Conservation (phyloP, 2,797 vertebrate genomes). For the Coracias cyanogaster region DNA sequence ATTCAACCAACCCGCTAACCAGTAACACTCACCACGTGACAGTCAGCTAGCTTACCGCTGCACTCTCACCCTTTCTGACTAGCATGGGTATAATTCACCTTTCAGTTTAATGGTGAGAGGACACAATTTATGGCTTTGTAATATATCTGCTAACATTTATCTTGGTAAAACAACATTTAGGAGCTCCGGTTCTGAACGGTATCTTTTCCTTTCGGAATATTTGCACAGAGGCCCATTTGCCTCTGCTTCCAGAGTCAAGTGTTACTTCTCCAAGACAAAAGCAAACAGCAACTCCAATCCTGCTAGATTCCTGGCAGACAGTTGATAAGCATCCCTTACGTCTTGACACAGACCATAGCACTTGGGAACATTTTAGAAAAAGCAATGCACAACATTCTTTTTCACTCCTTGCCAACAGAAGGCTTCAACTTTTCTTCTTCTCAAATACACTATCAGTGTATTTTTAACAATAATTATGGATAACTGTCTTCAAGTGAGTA, state of each 20-base stretch:
- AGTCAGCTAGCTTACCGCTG: neutral
- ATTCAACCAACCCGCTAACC: neutral
- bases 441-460: neutral
- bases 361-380: neutral
- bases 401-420: neutral
- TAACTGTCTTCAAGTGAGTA: neutral
- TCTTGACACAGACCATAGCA: neutral
- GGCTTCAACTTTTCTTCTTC: neutral
- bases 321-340: neutral
- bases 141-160: neutral
- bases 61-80: neutral
- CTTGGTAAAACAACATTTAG: constrained; percentile 1
- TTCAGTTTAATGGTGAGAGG: neutral
- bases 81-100: neutral
- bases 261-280: neutral
- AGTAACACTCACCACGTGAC: neutral
- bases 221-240: neutral
- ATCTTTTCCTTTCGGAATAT: neutral
- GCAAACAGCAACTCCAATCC: neutral
- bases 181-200: neutral
- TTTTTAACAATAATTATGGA: neutral
- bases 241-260: neutral
- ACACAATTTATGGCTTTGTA: neutral
- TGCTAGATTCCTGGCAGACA: neutral
- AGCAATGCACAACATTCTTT: neutral